These are phyloP conservation scores for Poliocrania exsul DNA, from an alignment of 2,797 vertebrate species.

Conservation along the genomic window DNA sequence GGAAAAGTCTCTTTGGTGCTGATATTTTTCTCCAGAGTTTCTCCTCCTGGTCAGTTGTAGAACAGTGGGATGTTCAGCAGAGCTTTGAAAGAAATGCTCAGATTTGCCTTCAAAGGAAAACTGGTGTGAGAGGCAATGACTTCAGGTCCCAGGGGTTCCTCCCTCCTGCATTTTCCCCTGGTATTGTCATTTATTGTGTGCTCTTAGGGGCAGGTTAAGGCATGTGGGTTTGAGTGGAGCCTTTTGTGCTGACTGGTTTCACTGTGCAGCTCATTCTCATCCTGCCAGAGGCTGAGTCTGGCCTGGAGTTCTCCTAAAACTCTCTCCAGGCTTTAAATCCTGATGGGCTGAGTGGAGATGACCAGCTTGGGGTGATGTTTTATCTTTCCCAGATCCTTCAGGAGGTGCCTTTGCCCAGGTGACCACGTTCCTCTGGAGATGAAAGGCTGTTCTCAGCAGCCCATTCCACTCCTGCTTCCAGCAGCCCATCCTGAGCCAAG, in stretches of 20 bases:
- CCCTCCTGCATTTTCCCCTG: not conserved
- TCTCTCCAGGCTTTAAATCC: not conserved
- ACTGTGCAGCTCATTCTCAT: not conserved
- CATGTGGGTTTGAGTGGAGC: not conserved
- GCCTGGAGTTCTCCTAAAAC: not conserved
- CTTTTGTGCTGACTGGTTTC: rapidly evolving
- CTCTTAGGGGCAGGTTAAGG: not conserved
- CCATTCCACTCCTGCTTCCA: not conserved
- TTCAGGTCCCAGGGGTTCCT: not conserved
- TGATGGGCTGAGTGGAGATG: not conserved
- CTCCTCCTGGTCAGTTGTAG: not conserved
- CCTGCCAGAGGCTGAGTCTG: not conserved
- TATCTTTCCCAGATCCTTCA: rapidly evolving
- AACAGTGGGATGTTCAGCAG: not conserved
- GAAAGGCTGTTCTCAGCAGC: not conserved
- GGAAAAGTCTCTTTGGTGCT: not conserved
- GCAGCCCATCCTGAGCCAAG: not conserved
- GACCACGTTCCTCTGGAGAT: not conserved
- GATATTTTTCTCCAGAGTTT: not conserved
- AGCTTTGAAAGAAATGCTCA: not conserved
- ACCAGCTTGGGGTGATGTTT: not conserved
- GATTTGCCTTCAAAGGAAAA: not conserved
- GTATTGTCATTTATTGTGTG: rapidly evolving
- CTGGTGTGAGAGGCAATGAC: not conserved
- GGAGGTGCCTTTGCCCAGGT: not conserved